Evolutionary conservation across 2,888 invertebrate species (phyloP).

Genomic region (Heliconius cydno): DNA sequence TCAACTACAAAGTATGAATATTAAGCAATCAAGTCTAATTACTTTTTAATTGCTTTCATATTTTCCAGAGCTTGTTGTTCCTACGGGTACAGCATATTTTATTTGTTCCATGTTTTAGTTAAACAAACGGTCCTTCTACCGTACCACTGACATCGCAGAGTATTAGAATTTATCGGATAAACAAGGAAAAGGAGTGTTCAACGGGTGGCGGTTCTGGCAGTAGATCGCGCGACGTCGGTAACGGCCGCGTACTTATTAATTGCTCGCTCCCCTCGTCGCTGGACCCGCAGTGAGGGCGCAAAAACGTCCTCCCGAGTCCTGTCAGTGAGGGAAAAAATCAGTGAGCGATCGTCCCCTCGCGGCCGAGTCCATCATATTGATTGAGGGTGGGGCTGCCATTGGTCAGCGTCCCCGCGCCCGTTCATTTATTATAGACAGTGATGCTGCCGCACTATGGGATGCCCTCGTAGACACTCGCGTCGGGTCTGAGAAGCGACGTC

Average conservation of each 20-base stretch:
- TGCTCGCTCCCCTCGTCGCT: constrained; percentile 72
- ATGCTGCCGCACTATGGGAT: constrained; percentile 66
- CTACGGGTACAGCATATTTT: not conserved
- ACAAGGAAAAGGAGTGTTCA: constrained; percentile 68
- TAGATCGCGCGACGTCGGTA: constrained; percentile 48
- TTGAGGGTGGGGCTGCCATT: constrained; percentile 84
- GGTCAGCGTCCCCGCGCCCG: constrained; percentile 82
- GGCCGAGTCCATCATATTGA: constrained; percentile 84
- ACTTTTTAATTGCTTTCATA: constrained; percentile 80
- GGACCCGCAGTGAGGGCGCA: constrained; percentile 75
- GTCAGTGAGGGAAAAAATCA: constrained; percentile 84
- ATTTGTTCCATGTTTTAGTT: not conserved
- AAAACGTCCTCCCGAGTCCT: constrained; percentile 82
- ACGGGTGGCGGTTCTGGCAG: constrained; percentile 46
- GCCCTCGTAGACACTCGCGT: constrained; percentile 27
- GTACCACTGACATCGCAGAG: constrained; percentile 19
- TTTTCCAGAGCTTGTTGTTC: constrained; percentile 57
- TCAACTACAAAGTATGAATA: constrained; percentile 75
- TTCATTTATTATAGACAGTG: constrained; percentile 84
- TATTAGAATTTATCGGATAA: constrained; percentile 41
- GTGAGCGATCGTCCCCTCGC: constrained; percentile 84
- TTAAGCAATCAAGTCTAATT: constrained; percentile 78
- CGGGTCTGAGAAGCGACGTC: not conserved
- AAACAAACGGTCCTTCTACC: not conserved
- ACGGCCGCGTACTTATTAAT: constrained; percentile 78